Evolutionary conservation across 2,888 invertebrate species (phyloP).

Genomic region (Criorhina ranunculi): DNA sequence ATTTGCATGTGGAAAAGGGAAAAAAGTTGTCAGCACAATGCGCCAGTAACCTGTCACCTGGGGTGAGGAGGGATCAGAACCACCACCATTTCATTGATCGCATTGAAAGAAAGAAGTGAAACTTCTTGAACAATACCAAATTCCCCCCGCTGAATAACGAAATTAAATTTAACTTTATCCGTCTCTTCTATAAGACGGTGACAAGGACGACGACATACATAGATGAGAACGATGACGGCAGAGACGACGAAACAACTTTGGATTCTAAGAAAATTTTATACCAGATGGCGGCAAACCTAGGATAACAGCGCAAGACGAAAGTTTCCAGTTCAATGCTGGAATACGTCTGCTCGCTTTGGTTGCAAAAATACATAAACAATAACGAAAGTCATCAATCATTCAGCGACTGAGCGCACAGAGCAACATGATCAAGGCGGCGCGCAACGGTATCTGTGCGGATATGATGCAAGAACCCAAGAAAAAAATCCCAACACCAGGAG

Average conservation of each 20-base stretch:
- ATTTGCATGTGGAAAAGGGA: slow-evolving; percentile 31
- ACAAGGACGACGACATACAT: slow-evolving; percentile 18
- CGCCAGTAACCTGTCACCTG: slow-evolving; percentile 39
- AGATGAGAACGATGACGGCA: slow-evolving; percentile 15
- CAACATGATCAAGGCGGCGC: slow-evolving; percentile 49
- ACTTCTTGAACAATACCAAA: slow-evolving; percentile 41
- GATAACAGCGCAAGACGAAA: slow-evolving; percentile 63
- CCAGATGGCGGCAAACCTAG: slow-evolving; percentile 72
- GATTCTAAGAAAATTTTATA: slow-evolving; percentile 55
- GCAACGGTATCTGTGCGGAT: too few relatives aligned
- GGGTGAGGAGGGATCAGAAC: background rate
- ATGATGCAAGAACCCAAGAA: too few relatives aligned
- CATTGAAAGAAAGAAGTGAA: slow-evolving; percentile 19
- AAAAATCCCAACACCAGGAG: slow-evolving; percentile 23
- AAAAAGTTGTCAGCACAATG: slow-evolving; percentile 23
- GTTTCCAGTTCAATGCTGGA: slow-evolving; percentile 64
- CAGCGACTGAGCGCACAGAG: slow-evolving; percentile 24
- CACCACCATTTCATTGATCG: slow-evolving; percentile 46
- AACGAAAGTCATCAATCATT: slow-evolving; percentile 74
- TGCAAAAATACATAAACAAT: slow-evolving; percentile 69
- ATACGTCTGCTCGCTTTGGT: slow-evolving; percentile 8
- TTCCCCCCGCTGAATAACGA: slow-evolving; percentile 50
- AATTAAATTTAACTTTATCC: slow-evolving; percentile 75
- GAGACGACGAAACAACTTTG: slow-evolving; percentile 51
- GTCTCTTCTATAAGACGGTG: slow-evolving; percentile 38